Percentiles rank a stretch among this genome's conserved stretches.
phyloP scores from a whole-genome alignment of 2,113 vertebrate genomes.

The Oncorhynchus clarkii region DNA sequence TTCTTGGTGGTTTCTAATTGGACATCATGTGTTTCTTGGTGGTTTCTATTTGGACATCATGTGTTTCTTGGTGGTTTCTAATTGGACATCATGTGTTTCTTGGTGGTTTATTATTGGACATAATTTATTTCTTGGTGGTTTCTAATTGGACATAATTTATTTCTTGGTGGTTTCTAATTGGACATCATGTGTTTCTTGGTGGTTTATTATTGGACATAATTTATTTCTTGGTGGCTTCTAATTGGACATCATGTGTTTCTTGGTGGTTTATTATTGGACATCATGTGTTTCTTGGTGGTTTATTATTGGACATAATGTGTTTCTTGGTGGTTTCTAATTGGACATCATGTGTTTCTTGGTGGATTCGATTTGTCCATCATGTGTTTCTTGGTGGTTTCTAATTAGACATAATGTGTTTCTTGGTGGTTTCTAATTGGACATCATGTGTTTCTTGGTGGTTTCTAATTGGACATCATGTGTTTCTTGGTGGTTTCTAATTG shows the following conservation, averaged over 20 bases:
- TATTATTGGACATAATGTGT: too few species aligned
- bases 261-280: not conserved
- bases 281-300: conserved; percentile 42
- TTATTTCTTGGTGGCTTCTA: too few species aligned
- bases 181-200: conserved; percentile 42
- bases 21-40: conserved; percentile 42
- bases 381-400: too few species aligned
- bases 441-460: conserved; percentile 17
- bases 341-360: too few species aligned
- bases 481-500: not conserved
- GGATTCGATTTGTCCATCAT: too few species aligned
- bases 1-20: not conserved
- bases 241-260: not conserved
- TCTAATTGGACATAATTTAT: too few species aligned
- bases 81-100: conserved; percentile 1
- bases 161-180: not conserved
- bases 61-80: not conserved
- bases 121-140: too few species aligned
- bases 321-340: too few species aligned
- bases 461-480: conserved; percentile 2
- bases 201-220: too few species aligned
- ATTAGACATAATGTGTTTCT: too few species aligned
- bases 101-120: not conserved
- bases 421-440: conserved; percentile 3
- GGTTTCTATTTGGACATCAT: conserved; percentile 27